Conservation (phyloP, 2,797 vertebrate species). For the Acestrorhynchus altus region DNA sequence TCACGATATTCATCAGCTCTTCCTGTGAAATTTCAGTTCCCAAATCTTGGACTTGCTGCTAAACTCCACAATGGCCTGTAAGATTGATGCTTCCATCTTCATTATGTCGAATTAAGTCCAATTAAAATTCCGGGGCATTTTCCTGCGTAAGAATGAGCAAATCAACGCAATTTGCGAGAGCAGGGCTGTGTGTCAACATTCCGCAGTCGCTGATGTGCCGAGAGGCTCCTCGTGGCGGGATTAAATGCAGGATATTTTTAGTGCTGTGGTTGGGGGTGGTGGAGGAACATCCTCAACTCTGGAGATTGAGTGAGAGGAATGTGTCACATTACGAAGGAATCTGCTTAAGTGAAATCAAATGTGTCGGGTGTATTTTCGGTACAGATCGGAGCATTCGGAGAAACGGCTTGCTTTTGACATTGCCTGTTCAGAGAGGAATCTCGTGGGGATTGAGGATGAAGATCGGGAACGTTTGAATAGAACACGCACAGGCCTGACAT, state of each 20-base stretch:
- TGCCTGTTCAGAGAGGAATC: constrained; percentile 23
- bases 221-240: constrained; percentile 1
- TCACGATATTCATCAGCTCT: too few relatives aligned
- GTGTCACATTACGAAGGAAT: constrained; percentile 7
- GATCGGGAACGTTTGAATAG: constrained; percentile 34
- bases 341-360: constrained; percentile 38
- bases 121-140: background rate
- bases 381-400: constrained; percentile 17
- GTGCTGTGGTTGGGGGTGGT: background rate
- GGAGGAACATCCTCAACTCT: background rate
- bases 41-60: too few relatives aligned
- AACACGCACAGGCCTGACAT: background rate
- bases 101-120: constrained; percentile 12
- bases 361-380: constrained; percentile 39
- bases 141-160: background rate
- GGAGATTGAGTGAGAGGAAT: constrained; percentile 25
- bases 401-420: constrained; percentile 31
- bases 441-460: constrained; percentile 8
- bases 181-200: background rate
- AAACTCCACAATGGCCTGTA: background rate
- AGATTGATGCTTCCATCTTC: background rate
- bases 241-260: constrained; percentile 16
- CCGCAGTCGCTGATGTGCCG: background rate
- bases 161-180: background rate
- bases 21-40: too few relatives aligned